These are phyloP conservation scores for Tachycineta bicolor DNA, from an alignment of 2,113 vertebrate species.

Conservation along the genomic window DNA sequence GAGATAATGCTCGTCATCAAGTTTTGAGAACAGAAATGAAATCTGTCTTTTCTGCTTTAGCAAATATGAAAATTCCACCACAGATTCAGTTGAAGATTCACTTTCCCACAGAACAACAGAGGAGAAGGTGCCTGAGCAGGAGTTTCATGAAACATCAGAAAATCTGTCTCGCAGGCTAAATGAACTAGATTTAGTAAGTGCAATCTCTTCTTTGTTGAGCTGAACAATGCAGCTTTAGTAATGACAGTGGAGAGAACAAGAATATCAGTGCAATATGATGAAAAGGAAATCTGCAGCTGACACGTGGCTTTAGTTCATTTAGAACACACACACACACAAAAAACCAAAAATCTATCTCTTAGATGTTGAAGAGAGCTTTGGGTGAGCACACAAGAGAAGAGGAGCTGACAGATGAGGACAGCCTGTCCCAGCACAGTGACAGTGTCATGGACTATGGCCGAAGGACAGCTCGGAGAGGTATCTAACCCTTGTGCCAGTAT, in stretches of 20 bases:
- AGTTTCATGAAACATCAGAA: slow-evolving; percentile 83
- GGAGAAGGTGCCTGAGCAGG: slow-evolving; percentile 77
- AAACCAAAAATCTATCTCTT: background rate
- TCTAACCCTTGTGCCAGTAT: background rate
- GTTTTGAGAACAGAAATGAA: background rate
- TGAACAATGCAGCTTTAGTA: background rate
- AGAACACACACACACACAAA: background rate
- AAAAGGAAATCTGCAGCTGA: background rate
- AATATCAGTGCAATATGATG: background rate
- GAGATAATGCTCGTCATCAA: background rate
- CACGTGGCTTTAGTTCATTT: background rate
- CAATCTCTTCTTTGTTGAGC: background rate
- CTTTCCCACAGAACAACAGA: slow-evolving; percentile 65
- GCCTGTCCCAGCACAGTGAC: slow-evolving; percentile 85
- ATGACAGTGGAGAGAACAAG: background rate
- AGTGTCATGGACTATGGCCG: slow-evolving; percentile 77
- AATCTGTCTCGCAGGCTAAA: slow-evolving; percentile 84
- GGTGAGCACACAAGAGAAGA: slow-evolving; percentile 57
- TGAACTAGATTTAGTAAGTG: slow-evolving; percentile 86
- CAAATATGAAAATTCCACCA: background rate
- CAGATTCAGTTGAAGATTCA: slow-evolving; percentile 38
- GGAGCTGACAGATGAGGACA: slow-evolving; percentile 78
- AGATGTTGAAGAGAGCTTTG: slow-evolving; percentile 91
- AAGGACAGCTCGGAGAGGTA: slow-evolving; percentile 75
- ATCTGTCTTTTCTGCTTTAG: background rate